Base-by-base conservation (phyloP, 2,113 vertebrate species). In the Mastomys coucha region DNA sequence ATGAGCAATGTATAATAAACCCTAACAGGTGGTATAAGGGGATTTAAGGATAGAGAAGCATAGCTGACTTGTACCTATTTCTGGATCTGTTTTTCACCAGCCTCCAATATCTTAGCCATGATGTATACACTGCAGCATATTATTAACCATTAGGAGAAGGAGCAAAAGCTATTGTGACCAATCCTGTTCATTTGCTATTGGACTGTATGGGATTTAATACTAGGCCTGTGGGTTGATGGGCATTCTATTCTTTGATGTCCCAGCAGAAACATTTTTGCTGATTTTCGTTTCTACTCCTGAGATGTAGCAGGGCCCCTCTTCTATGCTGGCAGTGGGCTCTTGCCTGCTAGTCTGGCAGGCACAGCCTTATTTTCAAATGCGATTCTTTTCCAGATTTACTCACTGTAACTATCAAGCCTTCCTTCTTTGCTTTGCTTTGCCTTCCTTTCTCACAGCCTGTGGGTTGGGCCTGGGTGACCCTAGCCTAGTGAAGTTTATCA, bases 141-240 rank as follows among this genome's bases (percentile, higher is more conserved):
- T 95, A 33, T 63, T 69, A 86, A 93, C 53, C 53, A 88, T 53
- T 67, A 22, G 45, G 60, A 92, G 80, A 93, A 67, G 33, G 75
- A 16, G 60, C 82, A 77, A 72, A 96, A 42, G 91, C 82, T 95
- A 81, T 78, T 96, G 24, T 92, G 81, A 96, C 85, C 89, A 86
- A 91, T 39, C 89, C 92, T 97, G 81, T 86, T 90, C 78, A 49
- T 88, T 93, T 75, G 84, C 93, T 36, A 67, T 92, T 26, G 73
- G 67, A 19, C 90, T 58, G 19, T 10, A 17, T 93, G 67, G 14
- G 24, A n/a, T 89, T 87, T 72, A 33, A 65, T 60, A 45, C 8
- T 31, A 45, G 65, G 58, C 11, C 33, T 67, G 0, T 12, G 85
- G 91, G n/a, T 86, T 89, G 45, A 58, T 75, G 33, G 36, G 3